Evolutionary conservation across 2,113 vertebrate species (phyloP), one percentile per base, ranked within the genome.

Genomic region (Apteryx owenii): DNA sequence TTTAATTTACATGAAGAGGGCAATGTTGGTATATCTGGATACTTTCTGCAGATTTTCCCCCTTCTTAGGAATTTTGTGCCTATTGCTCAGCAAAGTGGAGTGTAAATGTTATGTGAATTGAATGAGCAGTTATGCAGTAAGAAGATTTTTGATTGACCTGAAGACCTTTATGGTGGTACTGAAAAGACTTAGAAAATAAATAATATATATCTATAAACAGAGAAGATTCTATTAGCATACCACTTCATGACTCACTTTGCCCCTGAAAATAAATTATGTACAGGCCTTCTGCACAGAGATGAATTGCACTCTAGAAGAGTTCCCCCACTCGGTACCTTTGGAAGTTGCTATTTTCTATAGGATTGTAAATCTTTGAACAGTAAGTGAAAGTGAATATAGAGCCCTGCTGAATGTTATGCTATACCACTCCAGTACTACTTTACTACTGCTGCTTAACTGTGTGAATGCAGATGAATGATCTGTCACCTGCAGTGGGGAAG

Each of bases 201-300:
- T 96, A 95, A 87, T 93, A 86, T 96, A 73, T 95, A 94, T 94
- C 87, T 96, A 93, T 97, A 96, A 97, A 97, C 72, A 96, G 91
- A 97, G 96, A 85, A 94, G 88, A 97, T 91, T 96, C 91, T 96
- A 88, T 96, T 95, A 95, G 78, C 90, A 88, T 90, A 90, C 87
- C 92, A 84, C 95, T 92, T 82, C 88, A 95, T 93, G 69, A 90
- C 77, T 94, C 44, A 60, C 5, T 7, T 93, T 81, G 77, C 88
- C 92, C 93, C 87, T 66, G 66, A 68, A 86, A 71, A 89, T 38
- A 38, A n/a, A 85, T 75, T 36, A 18, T 12, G 17, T 85, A 46
- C 82, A 73, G 64, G 69, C 85, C 68, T 90, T 89, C 50, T 87
- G 87, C 93, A 68, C 89, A 88, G 85, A 93, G 81, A 9, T 50